Evolutionary conservation across 1,140 invertebrate species (phyloP).

Genomic region (Planococcus citri): DNA sequence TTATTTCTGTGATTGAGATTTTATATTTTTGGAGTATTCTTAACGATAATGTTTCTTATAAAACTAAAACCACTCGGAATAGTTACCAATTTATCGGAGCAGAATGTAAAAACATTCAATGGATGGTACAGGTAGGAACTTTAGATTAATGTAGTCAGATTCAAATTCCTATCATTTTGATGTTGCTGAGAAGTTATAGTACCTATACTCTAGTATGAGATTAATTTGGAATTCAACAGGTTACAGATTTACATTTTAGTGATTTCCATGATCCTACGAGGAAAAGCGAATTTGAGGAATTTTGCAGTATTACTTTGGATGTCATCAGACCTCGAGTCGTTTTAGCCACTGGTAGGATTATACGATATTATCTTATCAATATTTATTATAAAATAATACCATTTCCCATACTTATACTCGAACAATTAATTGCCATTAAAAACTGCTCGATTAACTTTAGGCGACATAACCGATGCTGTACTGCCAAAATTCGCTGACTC

Average conservation of each 20-base stretch:
- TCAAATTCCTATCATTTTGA: not conserved
- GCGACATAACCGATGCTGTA: slow-evolving; percentile 85
- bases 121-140: slow-evolving; percentile 5
- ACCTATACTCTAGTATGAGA: slow-evolving; percentile 31
- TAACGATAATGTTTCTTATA: not conserved
- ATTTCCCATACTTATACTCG: no score
- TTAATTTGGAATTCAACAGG: no score
- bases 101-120: not conserved
- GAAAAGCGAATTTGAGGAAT: slow-evolving; percentile 62
- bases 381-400: no score
- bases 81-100: not conserved
- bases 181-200: no score
- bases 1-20: not conserved
- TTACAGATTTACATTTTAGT: slow-evolving; percentile 81
- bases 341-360: slow-evolving; percentile 58
- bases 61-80: not conserved
- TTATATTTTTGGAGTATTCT: not conserved
- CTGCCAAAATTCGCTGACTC: slow-evolving; percentile 63
- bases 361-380: not conserved
- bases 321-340: slow-evolving; percentile 67
- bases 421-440: no score
- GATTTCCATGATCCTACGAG: slow-evolving; percentile 62
- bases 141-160: no score
- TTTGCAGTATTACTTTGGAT: slow-evolving; percentile 61
- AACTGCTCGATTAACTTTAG: no score